Evolutionary conservation across 2,797 vertebrate species (phyloP).

Genomic region (Distichodus sexfasciatus): DNA sequence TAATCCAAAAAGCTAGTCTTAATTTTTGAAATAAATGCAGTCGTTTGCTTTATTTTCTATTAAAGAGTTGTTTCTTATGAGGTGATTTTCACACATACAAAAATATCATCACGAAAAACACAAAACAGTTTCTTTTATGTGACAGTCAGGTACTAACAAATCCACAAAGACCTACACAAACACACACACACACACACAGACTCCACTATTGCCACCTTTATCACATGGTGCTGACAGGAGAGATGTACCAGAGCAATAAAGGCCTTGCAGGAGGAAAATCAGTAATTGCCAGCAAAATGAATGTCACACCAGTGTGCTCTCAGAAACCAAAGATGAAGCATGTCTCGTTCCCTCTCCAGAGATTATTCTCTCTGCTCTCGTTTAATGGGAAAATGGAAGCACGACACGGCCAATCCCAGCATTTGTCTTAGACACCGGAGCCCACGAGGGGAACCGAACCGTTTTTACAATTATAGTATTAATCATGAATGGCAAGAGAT

Average conservation of each 20-base stretch:
- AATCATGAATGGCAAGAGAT: neutral
- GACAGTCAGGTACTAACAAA: too few relatives aligned
- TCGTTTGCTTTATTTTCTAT: too few relatives aligned
- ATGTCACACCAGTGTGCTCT: conserved; percentile 38
- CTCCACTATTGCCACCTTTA: neutral
- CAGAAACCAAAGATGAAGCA: conserved; percentile 32
- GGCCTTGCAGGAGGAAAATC: conserved; percentile 10
- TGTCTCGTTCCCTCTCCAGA: conserved; percentile 29
- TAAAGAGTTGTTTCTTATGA: too few relatives aligned
- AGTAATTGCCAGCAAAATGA: conserved; percentile 39
- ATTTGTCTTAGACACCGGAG: conserved; percentile 14
- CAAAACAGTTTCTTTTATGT: too few relatives aligned
- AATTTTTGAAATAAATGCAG: too few relatives aligned
- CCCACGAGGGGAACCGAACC: neutral
- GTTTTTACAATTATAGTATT: neutral
- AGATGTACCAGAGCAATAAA: conserved; percentile 21
- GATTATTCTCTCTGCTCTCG: conserved; percentile 9
- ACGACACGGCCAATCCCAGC: neutral
- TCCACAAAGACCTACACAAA: too few relatives aligned
- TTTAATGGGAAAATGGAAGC: conserved; percentile 19
- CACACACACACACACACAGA: too few relatives aligned
- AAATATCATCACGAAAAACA: too few relatives aligned
- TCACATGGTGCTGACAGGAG: neutral
- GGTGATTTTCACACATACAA: too few relatives aligned
- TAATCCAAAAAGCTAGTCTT: too few relatives aligned